Conservation (phyloP, 2,888 invertebrate genomes). For the Yponomeuta plumbellus region DNA sequence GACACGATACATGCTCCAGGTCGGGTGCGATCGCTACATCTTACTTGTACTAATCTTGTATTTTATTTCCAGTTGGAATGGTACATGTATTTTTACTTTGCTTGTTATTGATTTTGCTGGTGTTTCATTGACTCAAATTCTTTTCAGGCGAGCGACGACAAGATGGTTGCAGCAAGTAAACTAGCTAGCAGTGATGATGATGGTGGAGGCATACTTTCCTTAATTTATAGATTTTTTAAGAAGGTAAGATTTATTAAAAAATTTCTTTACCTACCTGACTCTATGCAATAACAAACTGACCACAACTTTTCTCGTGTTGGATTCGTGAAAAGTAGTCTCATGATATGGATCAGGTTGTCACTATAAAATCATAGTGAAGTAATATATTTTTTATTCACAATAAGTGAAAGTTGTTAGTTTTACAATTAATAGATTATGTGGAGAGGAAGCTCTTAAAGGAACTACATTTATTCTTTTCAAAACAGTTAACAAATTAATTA, state of each 20-base stretch:
- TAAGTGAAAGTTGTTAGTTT: no score
- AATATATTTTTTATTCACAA: no score
- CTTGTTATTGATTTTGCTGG: not conserved
- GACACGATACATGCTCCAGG: not conserved
- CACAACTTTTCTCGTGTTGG: no score
- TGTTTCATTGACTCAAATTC: not conserved
- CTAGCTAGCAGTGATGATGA: conserved; percentile 57
- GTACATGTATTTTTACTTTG: not conserved
- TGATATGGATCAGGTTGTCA: no score
- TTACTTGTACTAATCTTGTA: not conserved
- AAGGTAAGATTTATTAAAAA: conserved; percentile 62
- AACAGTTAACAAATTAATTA: no score
- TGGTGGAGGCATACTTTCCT: conserved; percentile 71
- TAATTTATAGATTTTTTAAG: conserved; percentile 79
- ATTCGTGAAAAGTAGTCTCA: no score
- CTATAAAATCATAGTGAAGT: no score
- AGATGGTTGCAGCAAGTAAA: conserved; percentile 63
- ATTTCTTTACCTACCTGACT: not conserved
- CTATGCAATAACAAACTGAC: no score
- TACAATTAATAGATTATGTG: no score
- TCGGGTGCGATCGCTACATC: not conserved
- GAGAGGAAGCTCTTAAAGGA: no score
- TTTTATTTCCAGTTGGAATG: not conserved
- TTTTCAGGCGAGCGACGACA: conserved; percentile 47
- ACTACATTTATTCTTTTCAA: no score